Evolutionary conservation across 2,113 vertebrate genomes (phyloP).

Genomic region (Psittacus erithacus): DNA sequence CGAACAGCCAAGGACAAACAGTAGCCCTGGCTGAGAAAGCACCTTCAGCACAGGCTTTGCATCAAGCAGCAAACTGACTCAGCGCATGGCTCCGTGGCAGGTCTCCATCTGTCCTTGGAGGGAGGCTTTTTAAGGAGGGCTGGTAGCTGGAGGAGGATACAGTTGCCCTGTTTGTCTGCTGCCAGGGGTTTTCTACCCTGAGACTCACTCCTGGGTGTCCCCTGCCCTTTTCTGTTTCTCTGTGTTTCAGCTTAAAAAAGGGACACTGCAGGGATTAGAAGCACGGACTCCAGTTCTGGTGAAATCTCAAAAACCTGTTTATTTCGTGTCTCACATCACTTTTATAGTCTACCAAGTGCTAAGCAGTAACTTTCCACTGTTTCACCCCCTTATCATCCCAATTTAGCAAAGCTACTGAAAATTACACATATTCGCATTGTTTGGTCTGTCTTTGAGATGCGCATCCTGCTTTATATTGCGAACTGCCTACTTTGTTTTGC

Average conservation of each 20-base stretch:
- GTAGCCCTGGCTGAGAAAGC: too few relatives aligned
- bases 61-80: neutral
- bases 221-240: neutral
- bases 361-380: too few relatives aligned
- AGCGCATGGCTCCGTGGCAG: neutral
- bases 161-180: rapidly evolving
- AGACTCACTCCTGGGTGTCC: rapidly evolving
- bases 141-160: neutral
- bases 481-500: too few relatives aligned
- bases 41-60: rapidly evolving
- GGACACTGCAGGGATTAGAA: neutral
- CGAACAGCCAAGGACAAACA: neutral
- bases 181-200: neutral
- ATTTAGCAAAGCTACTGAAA: too few relatives aligned
- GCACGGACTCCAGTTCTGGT: too few relatives aligned
- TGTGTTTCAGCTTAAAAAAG: neutral
- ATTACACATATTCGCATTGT: too few relatives aligned
- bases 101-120: neutral
- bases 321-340: too few relatives aligned
- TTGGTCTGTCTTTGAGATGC: too few relatives aligned
- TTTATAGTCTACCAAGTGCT: too few relatives aligned
- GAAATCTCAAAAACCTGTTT: too few relatives aligned
- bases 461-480: too few relatives aligned
- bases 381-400: too few relatives aligned
- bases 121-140: neutral